phyloP scores from a whole-genome alignment of 2,113 vertebrate species.

The Ammodytes marinus region DNA sequence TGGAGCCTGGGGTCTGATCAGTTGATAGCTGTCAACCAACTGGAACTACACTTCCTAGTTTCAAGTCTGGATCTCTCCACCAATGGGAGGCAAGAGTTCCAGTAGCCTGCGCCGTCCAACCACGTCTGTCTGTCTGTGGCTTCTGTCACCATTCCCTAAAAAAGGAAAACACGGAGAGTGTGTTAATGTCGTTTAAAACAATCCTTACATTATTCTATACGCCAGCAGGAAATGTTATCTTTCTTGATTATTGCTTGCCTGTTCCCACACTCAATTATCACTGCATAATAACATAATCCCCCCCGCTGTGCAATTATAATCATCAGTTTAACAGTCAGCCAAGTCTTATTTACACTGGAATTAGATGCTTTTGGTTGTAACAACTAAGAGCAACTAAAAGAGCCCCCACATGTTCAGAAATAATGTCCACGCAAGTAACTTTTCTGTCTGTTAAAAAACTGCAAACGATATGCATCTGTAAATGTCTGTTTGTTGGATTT shows the following conservation, averaged over 20 bases:
- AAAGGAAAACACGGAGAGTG: constrained; percentile 1
- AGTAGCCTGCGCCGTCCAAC: constrained; percentile 62
- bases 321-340: constrained; percentile 37
- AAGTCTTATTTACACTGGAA: constrained; percentile 33
- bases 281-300: constrained; percentile 21
- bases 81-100: constrained; percentile 57
- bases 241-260: constrained; percentile 11
- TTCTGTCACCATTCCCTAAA: constrained; percentile 82
- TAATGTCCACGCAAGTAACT: neutral
- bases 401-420: neutral
- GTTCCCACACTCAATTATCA: constrained; percentile 29
- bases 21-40: constrained; percentile 55
- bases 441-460: neutral
- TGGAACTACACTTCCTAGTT: constrained; percentile 50
- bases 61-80: constrained; percentile 59
- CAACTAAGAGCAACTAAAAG: neutral
- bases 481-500: constrained; percentile 28
- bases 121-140: constrained; percentile 67
- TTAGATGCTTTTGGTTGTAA: constrained; percentile 16
- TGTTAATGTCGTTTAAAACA: neutral
- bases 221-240: neutral
- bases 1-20: constrained; percentile 60
- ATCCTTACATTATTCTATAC: constrained; percentile 9
- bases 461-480: constrained; percentile 13
- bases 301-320: constrained; percentile 28